These are phyloP conservation scores for Sinocyclocheilus rhinocerous DNA, from an alignment of 2,113 vertebrate genomes.

Conservation along the genomic window DNA sequence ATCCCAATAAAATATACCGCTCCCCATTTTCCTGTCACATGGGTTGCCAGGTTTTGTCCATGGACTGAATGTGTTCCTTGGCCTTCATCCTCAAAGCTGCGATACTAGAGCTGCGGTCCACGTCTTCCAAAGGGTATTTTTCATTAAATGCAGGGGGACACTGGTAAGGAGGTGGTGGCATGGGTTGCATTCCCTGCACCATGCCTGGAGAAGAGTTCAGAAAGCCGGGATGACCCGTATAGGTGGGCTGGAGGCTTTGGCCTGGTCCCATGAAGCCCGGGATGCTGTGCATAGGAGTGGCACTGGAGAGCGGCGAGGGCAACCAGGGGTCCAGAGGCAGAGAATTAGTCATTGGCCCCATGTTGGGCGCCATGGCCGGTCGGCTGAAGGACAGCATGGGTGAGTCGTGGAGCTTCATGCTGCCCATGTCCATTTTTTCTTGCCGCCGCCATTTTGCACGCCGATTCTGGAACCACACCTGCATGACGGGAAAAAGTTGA, in stretches of 20 bases:
- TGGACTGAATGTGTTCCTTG: constrained; percentile 92
- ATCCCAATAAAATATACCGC: background rate
- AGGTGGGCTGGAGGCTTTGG: constrained; percentile 83
- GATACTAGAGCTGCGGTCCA: constrained; percentile 87
- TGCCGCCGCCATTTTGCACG: constrained; percentile 91
- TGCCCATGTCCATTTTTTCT: constrained; percentile 87
- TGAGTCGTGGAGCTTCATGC: constrained; percentile 86
- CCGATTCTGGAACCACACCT: constrained; percentile 96
- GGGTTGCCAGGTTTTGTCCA: constrained; percentile 92
- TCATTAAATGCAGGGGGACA: constrained; percentile 83
- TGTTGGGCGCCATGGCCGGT: constrained; percentile 75
- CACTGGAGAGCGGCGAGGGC: constrained; percentile 83
- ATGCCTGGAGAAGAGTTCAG: constrained; percentile 78
- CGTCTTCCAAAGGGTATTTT: constrained; percentile 87
- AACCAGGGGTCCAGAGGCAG: constrained; percentile 90
- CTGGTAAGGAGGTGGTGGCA: constrained; percentile 83
- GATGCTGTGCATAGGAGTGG: constrained; percentile 82
- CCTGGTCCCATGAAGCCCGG: constrained; percentile 84
- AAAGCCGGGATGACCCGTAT: constrained; percentile 77
- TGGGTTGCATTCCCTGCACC: constrained; percentile 84
- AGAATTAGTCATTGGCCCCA: constrained; percentile 78
- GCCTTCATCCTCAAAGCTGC: constrained; percentile 88
- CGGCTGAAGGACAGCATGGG: constrained; percentile 85
- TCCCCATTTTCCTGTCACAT: constrained; percentile 76
- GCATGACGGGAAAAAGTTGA: background rate